Evolutionary conservation across 2,888 invertebrate species (phyloP).

Genomic region (Drosophila neotestacea): DNA sequence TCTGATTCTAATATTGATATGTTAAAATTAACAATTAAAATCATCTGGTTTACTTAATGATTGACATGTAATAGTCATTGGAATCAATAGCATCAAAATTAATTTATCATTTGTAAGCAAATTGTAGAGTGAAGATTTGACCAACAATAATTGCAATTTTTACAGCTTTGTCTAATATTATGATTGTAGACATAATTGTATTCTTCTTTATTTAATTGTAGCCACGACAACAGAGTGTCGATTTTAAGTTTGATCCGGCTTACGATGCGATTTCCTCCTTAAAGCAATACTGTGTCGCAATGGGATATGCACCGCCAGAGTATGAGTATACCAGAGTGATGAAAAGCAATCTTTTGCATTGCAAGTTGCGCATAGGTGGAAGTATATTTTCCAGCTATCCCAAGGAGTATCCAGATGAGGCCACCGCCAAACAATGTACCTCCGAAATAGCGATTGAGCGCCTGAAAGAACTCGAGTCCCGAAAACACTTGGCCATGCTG

Average conservation of each 20-base stretch:
- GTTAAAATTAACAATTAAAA: too few species aligned
- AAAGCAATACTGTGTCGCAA: constrained; percentile 76
- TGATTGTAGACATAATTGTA: background rate
- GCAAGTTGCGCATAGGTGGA: constrained; percentile 79
- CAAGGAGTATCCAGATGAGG: constrained; percentile 75
- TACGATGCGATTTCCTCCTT: constrained; percentile 75
- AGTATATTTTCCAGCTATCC: constrained; percentile 83
- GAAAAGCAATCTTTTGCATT: constrained; percentile 69
- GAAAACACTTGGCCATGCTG: constrained; percentile 70
- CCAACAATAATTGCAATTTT: too few species aligned
- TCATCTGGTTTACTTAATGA: too few species aligned
- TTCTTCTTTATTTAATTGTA: background rate
- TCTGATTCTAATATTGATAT: too few species aligned
- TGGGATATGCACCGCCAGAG: constrained; percentile 69
- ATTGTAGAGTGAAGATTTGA: too few species aligned
- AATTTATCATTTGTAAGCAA: too few species aligned
- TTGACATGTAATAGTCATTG: too few species aligned
- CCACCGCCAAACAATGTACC: constrained; percentile 76
- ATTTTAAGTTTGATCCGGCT: constrained; percentile 53
- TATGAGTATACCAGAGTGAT: constrained; percentile 66
- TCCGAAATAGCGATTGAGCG: constrained; percentile 81
- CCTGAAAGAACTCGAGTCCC: constrained; percentile 60
- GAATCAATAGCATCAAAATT: too few species aligned
- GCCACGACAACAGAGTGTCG: constrained; percentile 5
- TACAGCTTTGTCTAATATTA: background rate